phyloP scores from a whole-genome alignment of 2,113 vertebrate species.

The Narcine bancroftii region DNA sequence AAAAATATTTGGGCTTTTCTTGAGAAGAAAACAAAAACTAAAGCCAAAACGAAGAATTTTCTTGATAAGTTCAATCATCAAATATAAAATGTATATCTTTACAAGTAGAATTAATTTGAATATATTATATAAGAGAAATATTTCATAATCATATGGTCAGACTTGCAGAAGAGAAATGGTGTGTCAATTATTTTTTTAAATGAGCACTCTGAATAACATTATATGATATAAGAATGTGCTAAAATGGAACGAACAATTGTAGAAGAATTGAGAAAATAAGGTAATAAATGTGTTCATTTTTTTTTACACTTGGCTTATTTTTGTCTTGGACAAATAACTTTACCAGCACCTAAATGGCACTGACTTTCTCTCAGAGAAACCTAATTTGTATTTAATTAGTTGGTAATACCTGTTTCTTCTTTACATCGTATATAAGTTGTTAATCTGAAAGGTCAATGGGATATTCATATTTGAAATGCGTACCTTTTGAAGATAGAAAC shows the following conservation, averaged over 20 bases:
- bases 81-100: not conserved
- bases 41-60: not conserved
- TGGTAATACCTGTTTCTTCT: not conserved
- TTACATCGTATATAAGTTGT: not conserved
- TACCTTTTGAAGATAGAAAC: not conserved
- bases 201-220: not conserved
- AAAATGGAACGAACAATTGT: not conserved
- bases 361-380: not conserved
- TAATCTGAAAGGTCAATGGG: not conserved
- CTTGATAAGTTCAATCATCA: not conserved
- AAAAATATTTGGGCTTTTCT: not conserved
- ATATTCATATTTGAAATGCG: not conserved
- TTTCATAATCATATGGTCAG: not conserved
- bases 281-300: not conserved
- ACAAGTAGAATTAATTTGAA: not conserved
- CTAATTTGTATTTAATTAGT: not conserved
- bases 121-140: not conserved
- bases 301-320: too few species aligned
- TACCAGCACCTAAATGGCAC: too few species aligned
- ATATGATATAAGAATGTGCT: not conserved
- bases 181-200: too few species aligned
- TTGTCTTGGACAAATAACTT: too few species aligned
- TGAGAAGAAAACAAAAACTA: not conserved
- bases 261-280: not conserved
- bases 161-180: not conserved